Base-by-base conservation (phyloP, 2,888 invertebrate species). In the Cosmopolites sordidus region DNA sequence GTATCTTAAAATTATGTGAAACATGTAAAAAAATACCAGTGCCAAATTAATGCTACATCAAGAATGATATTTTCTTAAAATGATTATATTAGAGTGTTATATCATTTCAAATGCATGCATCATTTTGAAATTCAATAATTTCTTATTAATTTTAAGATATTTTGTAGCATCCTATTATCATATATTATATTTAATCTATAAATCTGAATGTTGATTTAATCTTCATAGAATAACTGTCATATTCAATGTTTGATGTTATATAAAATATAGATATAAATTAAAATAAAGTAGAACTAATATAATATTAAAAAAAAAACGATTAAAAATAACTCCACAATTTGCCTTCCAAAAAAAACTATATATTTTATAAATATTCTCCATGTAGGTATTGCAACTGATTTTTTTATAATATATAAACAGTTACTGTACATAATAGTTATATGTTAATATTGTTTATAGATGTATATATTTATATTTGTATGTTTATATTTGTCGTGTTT, bases 401-500 rank as follows among this genome's bases (percentile, higher is more conserved):
- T 33, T 62, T 63, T 62, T 63, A 62, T 62, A 63, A 45, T 29
- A 44, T 38, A 45, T 44, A 43, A 29, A 39, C 45, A 52, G 54
- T 50, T 48, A 43, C 47, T 58, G 57, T 58, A 50, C 56, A 56
- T 58, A 59, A 52, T 54, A 48, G 14, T 29, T 49, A 43, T 15
- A 62, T 65, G 63, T 64, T 67, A 63, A 62, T 57, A 60, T 62
- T 61, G 63, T 66, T 65, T 62, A 54, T 54, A 55, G 42, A 62
- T 65, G 64, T 66, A 64, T 60, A 65, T 64, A 66, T 65, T 62
- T 66, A 67, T 66, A 66, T 67, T 67, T 67, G 67, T 67, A 67
- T 67, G 66, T 67, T 67, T 67, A 67, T 67, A 67, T 66, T 62
- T 64, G 65, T 66, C 64, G 65, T 66, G 62, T 65, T 66, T 64